phyloP scores from a whole-genome alignment of 2,888 invertebrate species.

The Hydrotaea diabolus region DNA sequence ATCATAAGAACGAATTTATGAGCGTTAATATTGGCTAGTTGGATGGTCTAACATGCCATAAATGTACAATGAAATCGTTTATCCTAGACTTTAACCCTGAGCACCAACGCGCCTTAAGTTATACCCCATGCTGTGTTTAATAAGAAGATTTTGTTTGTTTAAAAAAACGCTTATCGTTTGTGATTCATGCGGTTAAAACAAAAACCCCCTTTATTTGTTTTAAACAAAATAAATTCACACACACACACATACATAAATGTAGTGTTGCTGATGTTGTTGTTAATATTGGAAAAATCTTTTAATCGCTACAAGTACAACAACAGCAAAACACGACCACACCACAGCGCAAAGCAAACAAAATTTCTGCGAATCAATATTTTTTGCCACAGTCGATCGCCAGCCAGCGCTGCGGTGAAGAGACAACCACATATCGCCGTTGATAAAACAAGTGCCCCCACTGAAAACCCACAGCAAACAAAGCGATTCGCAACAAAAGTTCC shows the following conservation, averaged over 20 bases:
- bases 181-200: conserved; percentile 45
- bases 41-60: too few relatives aligned
- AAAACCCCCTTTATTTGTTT: conserved; percentile 52
- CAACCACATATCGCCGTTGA: conserved; percentile 18
- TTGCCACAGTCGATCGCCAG: conserved; percentile 54
- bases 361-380: conserved; percentile 63
- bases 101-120: too few relatives aligned
- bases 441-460: conserved; percentile 20
- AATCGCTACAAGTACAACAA: conserved; percentile 52
- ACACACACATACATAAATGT: conserved; percentile 9
- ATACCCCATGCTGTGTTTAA: too few relatives aligned
- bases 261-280: conserved; percentile 54
- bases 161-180: conserved; percentile 2
- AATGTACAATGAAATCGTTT: too few relatives aligned
- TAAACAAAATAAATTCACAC: conserved; percentile 36
- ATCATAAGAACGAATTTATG: too few relatives aligned
- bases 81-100: too few relatives aligned
- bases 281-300: conserved; percentile 63
- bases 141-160: background rate
- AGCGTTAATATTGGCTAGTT: too few relatives aligned
- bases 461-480: conserved; percentile 27
- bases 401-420: conserved; percentile 48
- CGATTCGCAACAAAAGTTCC: conserved; percentile 13
- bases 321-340: background rate
- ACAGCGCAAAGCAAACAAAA: conserved; percentile 42